Evolutionary conservation across 2,888 invertebrate genomes (phyloP), one percentile per base, ranked within the genome.

Genomic region (Boloria euphrosyne): DNA sequence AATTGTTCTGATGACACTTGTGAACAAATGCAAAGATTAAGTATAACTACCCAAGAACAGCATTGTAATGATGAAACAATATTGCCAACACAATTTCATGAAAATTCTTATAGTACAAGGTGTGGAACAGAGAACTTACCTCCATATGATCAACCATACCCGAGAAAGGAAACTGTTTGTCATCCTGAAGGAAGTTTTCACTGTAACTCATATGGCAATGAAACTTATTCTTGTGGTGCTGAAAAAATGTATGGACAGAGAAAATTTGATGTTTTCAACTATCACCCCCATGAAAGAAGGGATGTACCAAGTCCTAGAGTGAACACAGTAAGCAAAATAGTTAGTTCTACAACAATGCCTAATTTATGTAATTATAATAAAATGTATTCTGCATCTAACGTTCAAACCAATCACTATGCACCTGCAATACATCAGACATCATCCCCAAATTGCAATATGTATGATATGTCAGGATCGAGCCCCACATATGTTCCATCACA

Each of bases 341-440:
- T 92, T 53, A 87, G 87, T 76, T 91, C 92, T 64, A 89, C 86
- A 71, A 92, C 91, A 72, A 92, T 92, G 92, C 92, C 92, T 74
- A 92, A 92, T 80, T 81, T 92, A 75, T 89, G 88, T 76, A 84
- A 82, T 70, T 90, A 87, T 72, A 89, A 81, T 75, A 86, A 84
- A 74, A 76, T 84, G 70, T 90, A 89, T 76, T 72, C 82, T 57
- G 78, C 78, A 66, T 70, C 84, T 60, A 77, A 77, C 71, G 74
- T 80, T 54, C 90, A 89, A 51, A 75, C 79, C 69, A 86, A 84
- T 74, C 85, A 86, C 66, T 90, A 84, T 74, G 75, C 85, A 68
- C 68, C 80, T 69, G 68, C 83, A 44, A 75, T 83, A 55, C 89
- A 86, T 70, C 85, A 85, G 66, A 74, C 83, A 46, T 76, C 84